Evolutionary conservation across 1,140 invertebrate species (phyloP).

Genomic region (Drosophila biarmipes): DNA sequence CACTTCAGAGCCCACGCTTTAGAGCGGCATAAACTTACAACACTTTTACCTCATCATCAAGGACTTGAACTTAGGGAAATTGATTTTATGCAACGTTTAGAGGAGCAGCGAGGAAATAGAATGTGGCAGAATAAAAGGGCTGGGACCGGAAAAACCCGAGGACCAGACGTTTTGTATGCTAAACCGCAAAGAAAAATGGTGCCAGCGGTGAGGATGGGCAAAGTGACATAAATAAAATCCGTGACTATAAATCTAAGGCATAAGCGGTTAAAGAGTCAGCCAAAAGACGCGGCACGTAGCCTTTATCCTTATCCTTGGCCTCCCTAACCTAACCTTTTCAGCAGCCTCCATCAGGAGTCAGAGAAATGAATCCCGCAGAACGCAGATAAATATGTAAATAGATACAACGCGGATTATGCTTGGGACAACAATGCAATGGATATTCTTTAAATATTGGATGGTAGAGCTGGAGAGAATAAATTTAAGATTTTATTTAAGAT

Average conservation of each 20-base stretch:
- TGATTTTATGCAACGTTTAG: slow-evolving; percentile 74
- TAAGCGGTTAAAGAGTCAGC: slow-evolving; percentile 75
- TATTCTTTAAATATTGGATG: slow-evolving; percentile 18
- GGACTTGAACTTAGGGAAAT: slow-evolving; percentile 64
- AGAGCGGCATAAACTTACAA: slow-evolving; percentile 68
- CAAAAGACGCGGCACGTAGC: slow-evolving; percentile 46
- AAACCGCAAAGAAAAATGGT: slow-evolving; percentile 71
- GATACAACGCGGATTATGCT: slow-evolving; percentile 76
- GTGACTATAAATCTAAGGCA: slow-evolving; percentile 80
- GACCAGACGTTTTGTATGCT: slow-evolving; percentile 55
- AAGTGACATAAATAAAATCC: slow-evolving; percentile 82
- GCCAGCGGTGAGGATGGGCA: slow-evolving; percentile 28
- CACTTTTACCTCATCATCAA: slow-evolving; percentile 75
- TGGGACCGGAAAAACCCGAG: background rate
- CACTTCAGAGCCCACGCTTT: slow-evolving; percentile 3
- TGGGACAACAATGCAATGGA: slow-evolving; percentile 54
- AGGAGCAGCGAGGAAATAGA: slow-evolving; percentile 14
- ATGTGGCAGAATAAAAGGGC: slow-evolving; percentile 6
- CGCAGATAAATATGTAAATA: slow-evolving; percentile 80
- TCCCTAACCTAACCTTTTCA: background rate
- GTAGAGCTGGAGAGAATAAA: no score
- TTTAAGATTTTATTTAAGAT: background rate
- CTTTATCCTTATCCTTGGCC: slow-evolving; percentile 1
- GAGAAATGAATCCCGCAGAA: slow-evolving; percentile 44
- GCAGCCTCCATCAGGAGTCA: slow-evolving; percentile 13